These are phyloP conservation scores for Ceratosolen fusciceps DNA, from an alignment of 1,140 invertebrate genomes.

Conservation along the genomic window DNA sequence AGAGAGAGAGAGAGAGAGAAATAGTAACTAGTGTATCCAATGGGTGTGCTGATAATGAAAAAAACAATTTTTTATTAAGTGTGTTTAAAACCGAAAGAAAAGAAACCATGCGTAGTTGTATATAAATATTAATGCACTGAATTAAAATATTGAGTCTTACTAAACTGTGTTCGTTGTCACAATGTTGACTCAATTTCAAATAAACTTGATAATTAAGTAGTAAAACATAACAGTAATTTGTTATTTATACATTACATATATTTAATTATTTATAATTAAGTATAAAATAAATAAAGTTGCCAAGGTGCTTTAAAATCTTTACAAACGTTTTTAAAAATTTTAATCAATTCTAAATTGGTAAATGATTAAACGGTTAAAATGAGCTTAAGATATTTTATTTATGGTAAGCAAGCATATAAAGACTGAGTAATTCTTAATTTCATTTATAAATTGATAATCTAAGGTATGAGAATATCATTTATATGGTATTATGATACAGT, in stretches of 20 bases:
- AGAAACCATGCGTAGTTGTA: conserved; percentile 38
- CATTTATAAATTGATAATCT: neutral
- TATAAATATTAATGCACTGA: conserved; percentile 44
- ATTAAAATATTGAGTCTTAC: conserved; percentile 44
- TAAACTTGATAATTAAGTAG: conserved; percentile 30
- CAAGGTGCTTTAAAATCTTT: conserved; percentile 15
- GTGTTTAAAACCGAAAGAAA: conserved; percentile 19
- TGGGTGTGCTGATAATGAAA: conserved; percentile 30
- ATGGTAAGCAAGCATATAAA: neutral
- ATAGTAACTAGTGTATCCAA: conserved; percentile 24
- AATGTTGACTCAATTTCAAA: conserved; percentile 24
- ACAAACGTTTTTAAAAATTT: conserved; percentile 20
- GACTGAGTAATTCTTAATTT: neutral
- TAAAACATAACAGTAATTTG: conserved; percentile 23
- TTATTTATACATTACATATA: conserved; percentile 25
- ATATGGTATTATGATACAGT: neutral
- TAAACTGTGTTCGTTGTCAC: conserved; percentile 28
- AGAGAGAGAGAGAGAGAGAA: too few species aligned
- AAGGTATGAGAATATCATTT: neutral
- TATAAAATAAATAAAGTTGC: conserved; percentile 30
- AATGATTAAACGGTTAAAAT: neutral
- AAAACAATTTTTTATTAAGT: conserved; percentile 40
- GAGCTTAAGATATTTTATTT: neutral
- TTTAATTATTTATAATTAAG: conserved; percentile 16
- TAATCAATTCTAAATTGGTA: too few species aligned